Percentiles rank a stretch among this genome's conserved stretches.
phyloP scores from a whole-genome alignment of 2,888 invertebrate genomes.

The Conops quadrifasciatus region DNA sequence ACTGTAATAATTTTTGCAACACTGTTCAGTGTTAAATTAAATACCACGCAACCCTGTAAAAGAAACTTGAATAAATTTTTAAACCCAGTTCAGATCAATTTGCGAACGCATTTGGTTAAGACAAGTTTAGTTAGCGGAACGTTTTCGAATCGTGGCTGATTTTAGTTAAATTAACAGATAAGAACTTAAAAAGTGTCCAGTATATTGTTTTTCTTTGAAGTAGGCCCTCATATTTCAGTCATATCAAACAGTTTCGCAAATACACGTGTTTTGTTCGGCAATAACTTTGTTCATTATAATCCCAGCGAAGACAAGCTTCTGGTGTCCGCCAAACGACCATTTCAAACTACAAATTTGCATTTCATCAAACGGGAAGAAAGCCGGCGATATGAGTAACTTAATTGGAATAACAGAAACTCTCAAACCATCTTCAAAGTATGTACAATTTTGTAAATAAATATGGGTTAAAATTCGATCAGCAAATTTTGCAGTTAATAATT shows the following conservation, averaged over 20 bases:
- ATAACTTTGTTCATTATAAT: background rate
- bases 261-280: background rate
- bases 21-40: background rate
- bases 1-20: background rate
- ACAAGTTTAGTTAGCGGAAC: background rate
- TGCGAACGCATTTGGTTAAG: conserved; percentile 23
- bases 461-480: too few relatives aligned
- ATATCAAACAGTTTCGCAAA: too few relatives aligned
- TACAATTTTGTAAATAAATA: conserved; percentile 41
- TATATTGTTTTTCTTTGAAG: too few relatives aligned
- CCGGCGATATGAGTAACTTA: conserved; percentile 53
- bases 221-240: too few relatives aligned
- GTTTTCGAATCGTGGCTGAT: background rate
- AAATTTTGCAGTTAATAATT: too few relatives aligned
- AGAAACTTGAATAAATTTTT: conserved; percentile 9
- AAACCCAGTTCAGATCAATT: conserved; percentile 13
- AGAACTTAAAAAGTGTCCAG: background rate
- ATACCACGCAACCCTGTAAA: too few relatives aligned
- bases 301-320: background rate
- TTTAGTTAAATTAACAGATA: background rate
- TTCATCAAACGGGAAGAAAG: conserved; percentile 29
- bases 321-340: background rate
- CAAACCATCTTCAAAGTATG: conserved; percentile 74
- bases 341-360: conserved; percentile 10
- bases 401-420: conserved; percentile 65